phyloP scores from a whole-genome alignment of 2,888 invertebrate genomes.

The Metacarcinus magister region DNA sequence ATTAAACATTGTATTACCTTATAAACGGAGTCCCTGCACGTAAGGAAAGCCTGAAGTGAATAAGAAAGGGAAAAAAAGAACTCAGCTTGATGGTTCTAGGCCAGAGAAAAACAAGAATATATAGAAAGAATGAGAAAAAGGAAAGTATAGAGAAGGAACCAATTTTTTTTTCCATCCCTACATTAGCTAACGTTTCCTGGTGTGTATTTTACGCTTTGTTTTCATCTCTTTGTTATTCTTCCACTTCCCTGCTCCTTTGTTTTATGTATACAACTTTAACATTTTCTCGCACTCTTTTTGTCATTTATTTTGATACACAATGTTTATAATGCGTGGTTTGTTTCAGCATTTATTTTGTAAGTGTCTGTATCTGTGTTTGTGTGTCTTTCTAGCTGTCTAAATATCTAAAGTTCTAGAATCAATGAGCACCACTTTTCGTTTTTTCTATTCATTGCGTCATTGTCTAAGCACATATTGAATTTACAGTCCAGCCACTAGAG shows the following conservation, averaged over 20 bases:
- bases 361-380: too few species aligned
- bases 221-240: conserved; percentile 32
- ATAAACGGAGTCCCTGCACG: too few species aligned
- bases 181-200: conserved; percentile 13
- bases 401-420: too few species aligned
- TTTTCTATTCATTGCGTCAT: not conserved
- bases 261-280: not conserved
- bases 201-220: not conserved
- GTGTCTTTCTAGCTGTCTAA: not conserved
- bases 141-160: not conserved
- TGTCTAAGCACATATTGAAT: not conserved
- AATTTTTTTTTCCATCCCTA: not conserved
- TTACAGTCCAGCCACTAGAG: not conserved
- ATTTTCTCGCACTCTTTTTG: conserved; percentile 26
- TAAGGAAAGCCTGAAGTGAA: too few species aligned
- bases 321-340: not conserved
- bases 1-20: too few species aligned
- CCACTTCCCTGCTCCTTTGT: not conserved
- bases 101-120: not conserved
- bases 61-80: too few species aligned
- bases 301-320: not conserved
- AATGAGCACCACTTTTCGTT: not conserved
- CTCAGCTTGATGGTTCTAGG: not conserved
- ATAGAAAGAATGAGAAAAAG: not conserved
- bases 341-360: not conserved